These are phyloP conservation scores for Ellobius talpinus DNA, from an alignment of 2,113 vertebrate species.

Conservation along the genomic window DNA sequence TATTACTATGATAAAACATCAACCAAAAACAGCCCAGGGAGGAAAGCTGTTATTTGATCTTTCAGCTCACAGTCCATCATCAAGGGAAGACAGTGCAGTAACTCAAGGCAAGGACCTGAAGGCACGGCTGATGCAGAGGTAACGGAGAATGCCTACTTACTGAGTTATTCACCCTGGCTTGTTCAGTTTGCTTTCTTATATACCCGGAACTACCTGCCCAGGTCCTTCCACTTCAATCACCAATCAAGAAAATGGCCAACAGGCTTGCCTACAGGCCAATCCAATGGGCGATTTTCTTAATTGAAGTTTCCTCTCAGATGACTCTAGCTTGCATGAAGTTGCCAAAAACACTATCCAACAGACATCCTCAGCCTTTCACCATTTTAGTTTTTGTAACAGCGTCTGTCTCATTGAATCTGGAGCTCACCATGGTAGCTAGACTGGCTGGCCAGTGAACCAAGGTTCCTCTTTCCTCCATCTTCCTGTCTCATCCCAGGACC, in stretches of 20 bases:
- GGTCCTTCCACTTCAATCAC: not conserved
- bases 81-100: not conserved
- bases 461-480: not conserved
- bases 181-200: not conserved
- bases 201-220: no score
- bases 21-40: not conserved
- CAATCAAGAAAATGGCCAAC: not conserved
- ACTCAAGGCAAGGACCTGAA: not conserved
- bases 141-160: not conserved
- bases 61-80: not conserved
- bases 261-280: not conserved
- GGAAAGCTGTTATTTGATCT: not conserved
- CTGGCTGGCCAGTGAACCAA: not conserved
- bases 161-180: not conserved
- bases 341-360: not conserved
- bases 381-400: no score
- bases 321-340: not conserved
- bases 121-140: not conserved
- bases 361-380: not conserved
- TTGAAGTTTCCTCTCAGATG: not conserved
- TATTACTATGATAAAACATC: not conserved
- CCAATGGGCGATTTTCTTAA: not conserved
- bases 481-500: not conserved
- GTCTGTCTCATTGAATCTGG: not conserved
- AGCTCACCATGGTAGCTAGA: not conserved